Base-by-base conservation (phyloP, 2,888 invertebrate species). In the Lycocerus yunnanus region DNA sequence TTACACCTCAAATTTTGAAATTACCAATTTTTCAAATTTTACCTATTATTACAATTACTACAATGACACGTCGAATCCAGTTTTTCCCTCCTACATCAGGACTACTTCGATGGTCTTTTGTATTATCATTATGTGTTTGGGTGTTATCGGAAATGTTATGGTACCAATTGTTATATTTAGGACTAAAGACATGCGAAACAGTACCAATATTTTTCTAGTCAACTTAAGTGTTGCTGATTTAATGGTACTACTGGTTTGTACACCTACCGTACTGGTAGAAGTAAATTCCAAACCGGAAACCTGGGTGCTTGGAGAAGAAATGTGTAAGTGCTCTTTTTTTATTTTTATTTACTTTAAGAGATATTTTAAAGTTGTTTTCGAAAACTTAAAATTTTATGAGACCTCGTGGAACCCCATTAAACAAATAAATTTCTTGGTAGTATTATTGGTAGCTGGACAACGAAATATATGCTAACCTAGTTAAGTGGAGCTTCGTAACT, bases 121-220 rank as follows among this genome's bases (percentile, higher is more conserved):
- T 87, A 93, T 95, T 83, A 89, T 94, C 80, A 95, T 97, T 81
- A 94, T 97, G 92, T 91, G 95, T 83, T 89, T 97, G 80, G 97
- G 97, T 58, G 94, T 97, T 77, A 92, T 96, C 79, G 97, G 97
- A 16, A 98, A 98, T 85, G 91, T 96, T 77, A 95, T 97, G 93
- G 97, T 97, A 84, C 96, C 97, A 43, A 92, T 97, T 83, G 97
- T 98, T 81, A 96, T 97, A 80, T 90, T 96, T 84, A 94, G 94
- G 86, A 96, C 96, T 68, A 95, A 96, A 86, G 97, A 97, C 85
- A 95, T 97, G 95, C 90, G 96, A 83, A 97, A 96, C 85, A 96
- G 97, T 71, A 97, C 97, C 76, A 97, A 97, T 86, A 96, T 97
- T 83, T 97, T 97, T 87, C 90, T 98, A 84, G 95, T 97, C 87